Base-by-base conservation (phyloP, 2,113 vertebrate genomes). In the Tachycineta bicolor region DNA sequence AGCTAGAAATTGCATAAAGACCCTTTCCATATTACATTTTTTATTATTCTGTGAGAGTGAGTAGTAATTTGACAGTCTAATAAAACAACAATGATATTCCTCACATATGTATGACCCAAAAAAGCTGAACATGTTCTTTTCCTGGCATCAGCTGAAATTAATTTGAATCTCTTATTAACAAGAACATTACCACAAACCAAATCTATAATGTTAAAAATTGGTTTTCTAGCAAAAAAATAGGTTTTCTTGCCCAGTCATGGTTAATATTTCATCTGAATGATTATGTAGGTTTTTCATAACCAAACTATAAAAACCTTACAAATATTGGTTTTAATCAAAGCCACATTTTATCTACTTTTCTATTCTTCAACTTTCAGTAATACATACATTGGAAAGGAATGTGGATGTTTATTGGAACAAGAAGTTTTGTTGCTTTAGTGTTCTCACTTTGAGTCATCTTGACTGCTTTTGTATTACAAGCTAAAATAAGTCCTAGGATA, bases 51-150 rank as follows among this genome's bases (percentile, higher is more conserved):
- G 81, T 97, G 91, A 85, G 68, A 92, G 49, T 80, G 81, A 96
- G 55, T 41, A 95, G 34, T 97, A 97, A 98, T 98, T 98, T 98
- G 88, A 97, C 67, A 94, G 83, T 84, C 89, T 97, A 98, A 97
- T 98, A 97, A 98, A 97, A 93, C 62, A 86, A 46, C 50, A 80
- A 44, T 90, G 47, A 15, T 92, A 86, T 96, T 95, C 84, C 53
- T 76, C 55, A 68, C 83, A 94, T 78, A 88, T 75, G 78, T 58
- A 58, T 49, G 93, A 96, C 65, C 31, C 77, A 96, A 89, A 60
- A 83, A 47, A 91, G 83, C 39, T 83, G 88, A 97, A 83, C 65
- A 92, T 87, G 18, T 63, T 91, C 43, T 77, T 94, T 96, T 73
- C 76, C 52, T 91, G 91, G 52, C 82, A 94, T 77, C 89, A 97